These are phyloP conservation scores for Carlito syrichta DNA, from an alignment of 2,113 vertebrate species.

Conservation along the genomic window DNA sequence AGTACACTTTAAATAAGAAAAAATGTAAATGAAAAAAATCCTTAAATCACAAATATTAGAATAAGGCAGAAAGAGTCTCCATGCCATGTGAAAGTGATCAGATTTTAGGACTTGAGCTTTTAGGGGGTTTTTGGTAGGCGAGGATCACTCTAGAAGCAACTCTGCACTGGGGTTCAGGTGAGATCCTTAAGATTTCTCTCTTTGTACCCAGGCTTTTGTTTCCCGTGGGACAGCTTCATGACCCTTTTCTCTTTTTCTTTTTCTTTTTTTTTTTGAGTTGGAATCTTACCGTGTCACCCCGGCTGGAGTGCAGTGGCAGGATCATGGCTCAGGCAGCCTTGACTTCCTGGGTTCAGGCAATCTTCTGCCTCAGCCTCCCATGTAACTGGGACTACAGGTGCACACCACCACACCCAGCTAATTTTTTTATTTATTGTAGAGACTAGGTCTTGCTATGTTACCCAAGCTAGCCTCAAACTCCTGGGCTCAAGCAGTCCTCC, in stretches of 20 bases:
- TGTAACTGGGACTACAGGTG: too few relatives aligned
- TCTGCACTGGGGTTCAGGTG: constrained; percentile 51
- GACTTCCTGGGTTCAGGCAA: too few relatives aligned
- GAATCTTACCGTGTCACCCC: too few relatives aligned
- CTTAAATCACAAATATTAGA: constrained; percentile 18
- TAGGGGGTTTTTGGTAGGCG: constrained; percentile 10
- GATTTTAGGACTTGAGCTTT: neutral
- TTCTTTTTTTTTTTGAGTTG: too few relatives aligned
- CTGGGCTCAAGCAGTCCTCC: too few relatives aligned
- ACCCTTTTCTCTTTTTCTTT: neutral
- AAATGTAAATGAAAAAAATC: neutral
- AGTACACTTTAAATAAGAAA: neutral
- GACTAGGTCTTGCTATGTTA: too few relatives aligned
- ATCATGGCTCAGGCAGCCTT: too few relatives aligned
- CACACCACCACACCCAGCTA: too few relatives aligned
- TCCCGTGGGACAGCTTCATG: neutral
- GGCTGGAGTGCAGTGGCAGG: too few relatives aligned
- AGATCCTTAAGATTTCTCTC: constrained; percentile 56
- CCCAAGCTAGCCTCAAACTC: too few relatives aligned
- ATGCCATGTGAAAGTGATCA: neutral
- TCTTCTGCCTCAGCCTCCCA: too few relatives aligned
- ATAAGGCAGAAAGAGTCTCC: neutral
- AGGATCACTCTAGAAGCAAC: constrained; percentile 48
- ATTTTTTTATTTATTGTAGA: too few relatives aligned
- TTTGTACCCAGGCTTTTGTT: constrained; percentile 27